Conservation (phyloP, 1,140 invertebrate species). For the Archivesica marissinica region DNA sequence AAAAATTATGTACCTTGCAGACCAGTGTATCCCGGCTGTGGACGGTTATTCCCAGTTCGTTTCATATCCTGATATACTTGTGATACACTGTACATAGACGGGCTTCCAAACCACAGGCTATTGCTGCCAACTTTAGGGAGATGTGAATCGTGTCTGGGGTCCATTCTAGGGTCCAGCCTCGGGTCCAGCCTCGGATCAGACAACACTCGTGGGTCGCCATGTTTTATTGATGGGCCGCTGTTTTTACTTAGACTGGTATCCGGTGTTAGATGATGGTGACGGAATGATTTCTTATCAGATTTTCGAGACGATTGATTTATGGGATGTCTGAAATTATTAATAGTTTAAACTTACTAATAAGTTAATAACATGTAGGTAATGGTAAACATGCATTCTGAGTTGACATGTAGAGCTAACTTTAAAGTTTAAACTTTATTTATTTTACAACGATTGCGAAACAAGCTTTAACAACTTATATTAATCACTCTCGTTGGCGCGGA, state of each 20-base stretch:
- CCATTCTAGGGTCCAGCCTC: slow-evolving; percentile 30
- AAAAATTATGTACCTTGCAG: slow-evolving; percentile 45
- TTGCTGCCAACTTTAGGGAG: slow-evolving; percentile 61
- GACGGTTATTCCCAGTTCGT: not conserved
- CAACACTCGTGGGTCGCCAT: slow-evolving; percentile 29
- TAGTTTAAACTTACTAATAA: no score
- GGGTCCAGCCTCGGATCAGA: slow-evolving; percentile 25
- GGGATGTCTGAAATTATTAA: slow-evolving; percentile 22
- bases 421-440: no score
- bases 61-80: slow-evolving; percentile 54
- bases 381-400: no score
- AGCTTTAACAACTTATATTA: no score
- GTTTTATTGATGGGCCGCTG: slow-evolving; percentile 3
- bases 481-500: no score
- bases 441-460: no score
- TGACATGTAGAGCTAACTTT: no score
- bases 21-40: not conserved
- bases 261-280: slow-evolving; percentile 52
- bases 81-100: slow-evolving; percentile 46
- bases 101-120: slow-evolving; percentile 53
- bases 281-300: slow-evolving; percentile 50
- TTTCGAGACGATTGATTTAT: no score
- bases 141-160: slow-evolving; percentile 39
- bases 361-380: no score
- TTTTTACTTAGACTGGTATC: slow-evolving; percentile 59